These are phyloP conservation scores for Holotrichia oblita DNA, from an alignment of 1,140 invertebrate species.

Conservation along the genomic window DNA sequence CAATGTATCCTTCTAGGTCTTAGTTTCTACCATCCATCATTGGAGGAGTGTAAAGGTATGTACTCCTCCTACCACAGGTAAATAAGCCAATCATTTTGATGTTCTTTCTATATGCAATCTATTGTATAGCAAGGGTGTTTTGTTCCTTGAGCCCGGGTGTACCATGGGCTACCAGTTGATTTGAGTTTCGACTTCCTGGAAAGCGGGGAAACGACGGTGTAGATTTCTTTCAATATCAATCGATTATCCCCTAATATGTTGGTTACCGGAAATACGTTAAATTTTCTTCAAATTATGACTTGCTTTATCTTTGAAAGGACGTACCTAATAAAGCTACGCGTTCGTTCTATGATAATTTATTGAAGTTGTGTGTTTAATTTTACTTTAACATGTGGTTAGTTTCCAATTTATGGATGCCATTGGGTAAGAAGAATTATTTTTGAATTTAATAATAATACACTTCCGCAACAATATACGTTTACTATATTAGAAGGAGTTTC, in stretches of 20 bases:
- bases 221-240: background rate
- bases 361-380: background rate
- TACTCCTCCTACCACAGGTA: background rate
- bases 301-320: background rate
- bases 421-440: background rate
- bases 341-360: too few species aligned
- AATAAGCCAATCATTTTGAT: slow-evolving; percentile 12
- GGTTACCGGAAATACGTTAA: background rate
- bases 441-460: background rate
- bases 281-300: slow-evolving; percentile 13
- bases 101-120: background rate
- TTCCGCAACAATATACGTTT: background rate
- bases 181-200: background rate
- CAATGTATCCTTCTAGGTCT: too few species aligned
- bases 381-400: slow-evolving; percentile 4
- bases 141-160: background rate
- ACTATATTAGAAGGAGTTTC: background rate
- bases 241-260: slow-evolving; percentile 4
- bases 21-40: background rate
- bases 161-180: slow-evolving; percentile 13
- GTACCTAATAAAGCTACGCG: background rate
- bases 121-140: slow-evolving; percentile 1
- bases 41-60: background rate
- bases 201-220: background rate
- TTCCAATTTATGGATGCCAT: slow-evolving; percentile 13